Base-by-base conservation (phyloP, 2,888 invertebrate genomes). In the Meteorus cinctellus region DNA sequence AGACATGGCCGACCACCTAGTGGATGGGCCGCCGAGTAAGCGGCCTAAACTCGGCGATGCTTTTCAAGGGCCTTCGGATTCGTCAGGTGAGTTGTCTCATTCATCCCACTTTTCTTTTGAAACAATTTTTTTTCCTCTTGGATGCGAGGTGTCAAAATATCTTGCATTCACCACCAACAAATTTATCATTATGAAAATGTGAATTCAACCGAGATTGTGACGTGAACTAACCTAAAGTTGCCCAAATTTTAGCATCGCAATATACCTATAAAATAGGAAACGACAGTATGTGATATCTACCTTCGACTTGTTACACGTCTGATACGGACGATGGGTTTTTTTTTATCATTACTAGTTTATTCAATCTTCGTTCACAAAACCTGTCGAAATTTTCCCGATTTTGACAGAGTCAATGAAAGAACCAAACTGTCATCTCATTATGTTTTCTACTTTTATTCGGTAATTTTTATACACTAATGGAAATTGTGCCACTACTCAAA, bases 1-100 rank as follows among this genome's bases (percentile, higher is more conserved):
- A 86, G 86, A 89, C 89, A 97, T 97, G 97, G 96, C 96, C 92
- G 97, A 97, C 94, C 96, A 96, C 92, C 94, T 96, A 91, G 94
- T 94, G 91, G 96, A 96, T 92, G 97, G 97, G 92, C 97, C 97
- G 94, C 97, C 97, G 91, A 96, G 95, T 90, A 97, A 98, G 94
- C 95, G 97, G 94, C 95, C 95, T 90, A 97, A 97, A 92, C 94
- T 97, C 91, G 91, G 92, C 89, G 94, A 95, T 92, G 93, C 94
- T 90, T 95, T 95, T 91, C 95, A 95, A 92, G 94, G 94, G 90
- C 93, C 95, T 86, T 94, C 95, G 85, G 95, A 95, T 90, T 92
- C 94, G 86, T 93, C 95, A 90, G 95, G 95, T 95, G 91, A 94
- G 93, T 91, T 89, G 59, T 55, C 24, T 24, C 76, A 75, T 48